These are phyloP conservation scores for Caenorhabditis imperialis DNA, from an alignment of 2,888 invertebrate genomes.

Conservation along the genomic window DNA sequence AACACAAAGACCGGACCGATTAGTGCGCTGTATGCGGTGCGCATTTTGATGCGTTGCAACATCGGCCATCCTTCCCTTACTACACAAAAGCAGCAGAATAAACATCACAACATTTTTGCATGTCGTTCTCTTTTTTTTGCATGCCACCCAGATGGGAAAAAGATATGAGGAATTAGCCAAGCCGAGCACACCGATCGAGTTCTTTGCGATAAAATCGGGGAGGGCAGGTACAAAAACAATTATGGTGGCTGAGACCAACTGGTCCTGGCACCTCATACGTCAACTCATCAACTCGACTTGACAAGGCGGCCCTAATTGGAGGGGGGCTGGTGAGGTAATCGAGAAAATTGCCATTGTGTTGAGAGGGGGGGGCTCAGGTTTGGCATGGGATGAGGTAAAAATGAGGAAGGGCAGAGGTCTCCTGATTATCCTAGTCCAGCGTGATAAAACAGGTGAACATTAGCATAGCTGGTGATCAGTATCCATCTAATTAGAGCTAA, in stretches of 20 bases:
- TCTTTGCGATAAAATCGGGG: conserved; percentile 15
- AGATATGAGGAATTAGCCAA: conserved; percentile 35
- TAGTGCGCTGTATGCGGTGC: conserved; percentile 45
- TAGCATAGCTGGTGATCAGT: no score
- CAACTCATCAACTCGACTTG: conserved; percentile 26
- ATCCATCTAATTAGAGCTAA: no score
- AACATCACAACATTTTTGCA: conserved; percentile 36
- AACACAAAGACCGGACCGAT: conserved; percentile 52
- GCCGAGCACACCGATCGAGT: conserved; percentile 18
- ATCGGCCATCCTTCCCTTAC: no score
- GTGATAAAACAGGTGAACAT: no score
- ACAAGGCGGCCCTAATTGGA: neutral
- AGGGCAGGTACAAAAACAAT: conserved; percentile 12
- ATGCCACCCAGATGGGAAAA: conserved; percentile 37
- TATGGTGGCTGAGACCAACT: no score
- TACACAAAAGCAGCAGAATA: conserved; percentile 58
- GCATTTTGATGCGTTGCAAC: conserved; percentile 49
- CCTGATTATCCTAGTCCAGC: no score
- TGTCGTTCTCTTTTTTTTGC: conserved; percentile 33
- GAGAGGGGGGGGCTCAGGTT: neutral
- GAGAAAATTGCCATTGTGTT: no score
- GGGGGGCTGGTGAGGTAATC: no score
- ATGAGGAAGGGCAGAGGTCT: no score
- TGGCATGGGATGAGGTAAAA: no score
- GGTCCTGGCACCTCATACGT: conserved; percentile 24